These are phyloP conservation scores for Anastrepha obliqua DNA, from an alignment of 1,140 invertebrate genomes.

Conservation along the genomic window DNA sequence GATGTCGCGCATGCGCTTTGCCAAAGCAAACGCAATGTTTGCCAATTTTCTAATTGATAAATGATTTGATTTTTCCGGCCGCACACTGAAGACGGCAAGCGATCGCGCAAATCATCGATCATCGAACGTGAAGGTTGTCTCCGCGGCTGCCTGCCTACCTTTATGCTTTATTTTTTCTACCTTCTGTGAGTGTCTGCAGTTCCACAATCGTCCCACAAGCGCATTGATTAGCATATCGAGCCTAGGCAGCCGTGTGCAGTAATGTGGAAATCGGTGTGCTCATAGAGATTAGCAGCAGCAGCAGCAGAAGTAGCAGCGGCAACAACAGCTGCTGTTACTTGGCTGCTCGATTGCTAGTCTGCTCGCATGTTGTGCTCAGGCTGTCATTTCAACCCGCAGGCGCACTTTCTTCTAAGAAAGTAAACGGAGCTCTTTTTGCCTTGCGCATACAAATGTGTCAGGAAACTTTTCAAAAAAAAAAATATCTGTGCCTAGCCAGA, in stretches of 20 bases:
- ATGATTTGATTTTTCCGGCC: conserved; percentile 69
- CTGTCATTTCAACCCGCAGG: neutral
- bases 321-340: neutral
- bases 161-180: neutral
- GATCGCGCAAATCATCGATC: neutral
- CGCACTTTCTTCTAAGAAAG: conserved; percentile 48
- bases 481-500: neutral
- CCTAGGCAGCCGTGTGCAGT: conserved; percentile 10
- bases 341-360: neutral
- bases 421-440: conserved; percentile 15
- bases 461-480: neutral
- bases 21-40: conserved; percentile 67
- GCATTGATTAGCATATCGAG: conserved; percentile 46
- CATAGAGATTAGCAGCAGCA: conserved; percentile 26
- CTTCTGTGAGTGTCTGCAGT: neutral
- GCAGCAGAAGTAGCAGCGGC: neutral
- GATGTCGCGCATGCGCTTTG: conserved; percentile 49
- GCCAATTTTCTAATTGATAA: conserved; percentile 74
- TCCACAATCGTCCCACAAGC: conserved; percentile 16
- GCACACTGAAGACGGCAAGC: neutral
- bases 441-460: conserved; percentile 2
- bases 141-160: neutral
- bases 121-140: conserved; percentile 27
- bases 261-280: conserved; percentile 43
- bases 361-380: neutral